phyloP scores from a whole-genome alignment of 2,113 vertebrate genomes.

The Mesoclemmys tuberculata region DNA sequence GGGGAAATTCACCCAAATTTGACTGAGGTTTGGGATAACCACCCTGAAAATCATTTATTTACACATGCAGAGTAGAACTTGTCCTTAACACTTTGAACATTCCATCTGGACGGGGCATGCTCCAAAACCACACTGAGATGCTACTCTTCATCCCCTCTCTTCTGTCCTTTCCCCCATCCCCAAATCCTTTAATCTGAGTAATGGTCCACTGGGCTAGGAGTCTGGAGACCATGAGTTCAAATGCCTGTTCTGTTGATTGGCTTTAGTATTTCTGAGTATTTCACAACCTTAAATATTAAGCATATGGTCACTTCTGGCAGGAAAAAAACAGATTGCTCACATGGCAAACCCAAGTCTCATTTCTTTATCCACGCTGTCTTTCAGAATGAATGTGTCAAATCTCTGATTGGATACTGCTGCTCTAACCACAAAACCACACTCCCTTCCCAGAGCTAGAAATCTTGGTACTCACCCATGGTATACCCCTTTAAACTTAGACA shows the following conservation, averaged over 20 bases:
- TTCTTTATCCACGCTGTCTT: neutral
- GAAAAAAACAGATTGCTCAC: neutral
- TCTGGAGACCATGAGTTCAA: neutral
- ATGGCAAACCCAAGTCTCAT: neutral
- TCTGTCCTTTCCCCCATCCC: too few species aligned
- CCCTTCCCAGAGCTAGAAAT: conserved; percentile 24
- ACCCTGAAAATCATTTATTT: neutral
- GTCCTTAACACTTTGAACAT: neutral
- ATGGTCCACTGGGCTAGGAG: neutral
- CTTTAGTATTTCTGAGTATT: neutral
- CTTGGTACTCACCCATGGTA: neutral
- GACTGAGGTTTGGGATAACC: neutral
- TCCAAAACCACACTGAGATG: neutral
- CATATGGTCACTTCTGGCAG: neutral
- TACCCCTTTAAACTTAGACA: neutral
- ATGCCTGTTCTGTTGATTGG: neutral
- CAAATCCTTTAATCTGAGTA: neutral
- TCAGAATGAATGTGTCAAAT: neutral
- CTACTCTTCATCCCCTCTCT: accelerated
- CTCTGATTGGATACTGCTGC: neutral
- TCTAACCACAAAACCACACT: conserved; percentile 1
- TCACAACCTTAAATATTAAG: neutral
- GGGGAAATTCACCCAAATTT: neutral
- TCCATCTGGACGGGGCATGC: accelerated
- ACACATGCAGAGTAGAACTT: neutral